These are phyloP conservation scores for Amblyopsis rosae DNA, from an alignment of 2,113 vertebrate genomes.

Conservation along the genomic window DNA sequence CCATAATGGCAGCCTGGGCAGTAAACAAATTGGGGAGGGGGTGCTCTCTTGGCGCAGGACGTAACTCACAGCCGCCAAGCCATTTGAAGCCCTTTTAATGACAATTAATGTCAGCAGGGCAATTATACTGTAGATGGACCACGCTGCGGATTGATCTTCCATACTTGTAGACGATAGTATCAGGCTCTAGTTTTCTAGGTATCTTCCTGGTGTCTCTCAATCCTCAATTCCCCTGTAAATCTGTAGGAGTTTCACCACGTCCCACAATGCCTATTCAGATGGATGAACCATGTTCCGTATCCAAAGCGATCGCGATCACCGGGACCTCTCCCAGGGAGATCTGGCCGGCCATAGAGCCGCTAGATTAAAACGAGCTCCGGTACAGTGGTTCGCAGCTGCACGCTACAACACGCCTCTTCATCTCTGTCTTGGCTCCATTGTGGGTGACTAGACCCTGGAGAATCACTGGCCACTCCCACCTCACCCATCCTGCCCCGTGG, in stretches of 20 bases:
- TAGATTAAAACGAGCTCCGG: conserved; percentile 48
- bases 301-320: conserved; percentile 21
- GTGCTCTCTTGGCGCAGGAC: conserved; percentile 41
- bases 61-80: conserved; percentile 60
- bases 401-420: conserved; percentile 45
- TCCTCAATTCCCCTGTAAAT: conserved; percentile 4
- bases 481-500: conserved; percentile 44
- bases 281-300: conserved; percentile 10
- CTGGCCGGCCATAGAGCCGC: conserved; percentile 42
- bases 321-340: conserved; percentile 5
- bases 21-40: conserved; percentile 70
- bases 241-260: conserved; percentile 1
- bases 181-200: conserved; percentile 37
- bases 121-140: conserved; percentile 73
- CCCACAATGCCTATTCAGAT: neutral
- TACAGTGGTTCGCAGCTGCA: conserved; percentile 50
- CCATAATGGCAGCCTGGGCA: conserved; percentile 48
- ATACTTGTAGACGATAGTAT: conserved; percentile 78
- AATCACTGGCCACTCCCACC: conserved; percentile 40
- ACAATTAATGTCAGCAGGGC: conserved; percentile 80
- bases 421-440: conserved; percentile 36
- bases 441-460: conserved; percentile 46
- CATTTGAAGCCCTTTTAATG: conserved; percentile 72
- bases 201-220: conserved; percentile 1
- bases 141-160: conserved; percentile 65